Conservation (phyloP, 1,140 invertebrate species). For the Brevipalpus yothersi region DNA sequence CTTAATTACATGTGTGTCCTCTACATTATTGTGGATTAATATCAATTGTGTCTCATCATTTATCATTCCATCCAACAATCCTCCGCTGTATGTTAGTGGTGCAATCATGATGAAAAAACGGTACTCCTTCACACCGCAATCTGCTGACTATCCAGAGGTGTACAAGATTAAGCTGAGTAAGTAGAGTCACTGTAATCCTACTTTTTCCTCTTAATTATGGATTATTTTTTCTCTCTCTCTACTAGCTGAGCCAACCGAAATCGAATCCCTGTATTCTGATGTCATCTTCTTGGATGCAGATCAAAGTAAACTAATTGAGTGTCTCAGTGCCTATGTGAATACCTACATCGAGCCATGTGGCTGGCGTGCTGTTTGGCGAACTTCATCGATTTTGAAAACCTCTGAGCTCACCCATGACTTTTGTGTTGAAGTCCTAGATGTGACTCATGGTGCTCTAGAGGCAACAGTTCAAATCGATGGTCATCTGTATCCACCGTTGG, state of each 20-base stretch:
- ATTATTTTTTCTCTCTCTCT: background rate
- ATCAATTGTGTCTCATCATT: too few species aligned
- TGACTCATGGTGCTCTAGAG: conserved; percentile 6
- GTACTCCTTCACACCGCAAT: background rate
- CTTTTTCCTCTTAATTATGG: background rate
- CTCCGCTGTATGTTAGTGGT: too few species aligned
- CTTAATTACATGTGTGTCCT: too few species aligned
- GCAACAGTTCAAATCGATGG: conserved; percentile 9
- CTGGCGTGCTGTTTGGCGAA: conserved; percentile 15
- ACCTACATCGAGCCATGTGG: conserved; percentile 13
- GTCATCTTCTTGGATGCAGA: background rate
- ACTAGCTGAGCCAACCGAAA: background rate
- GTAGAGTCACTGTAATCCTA: background rate
- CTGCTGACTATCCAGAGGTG: background rate
- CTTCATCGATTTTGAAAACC: background rate
- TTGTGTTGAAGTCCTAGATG: conserved; percentile 13
- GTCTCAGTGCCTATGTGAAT: conserved; percentile 11
- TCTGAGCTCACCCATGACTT: conserved; percentile 8
- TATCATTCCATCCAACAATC: too few species aligned
- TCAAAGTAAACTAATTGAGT: conserved; percentile 1
- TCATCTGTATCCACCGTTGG: background rate
- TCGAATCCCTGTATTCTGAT: background rate
- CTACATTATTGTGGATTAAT: too few species aligned
- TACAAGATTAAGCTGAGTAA: conserved; percentile 1
- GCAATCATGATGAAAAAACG: background rate